These are phyloP conservation scores for Actinopyga echinites DNA, from an alignment of 53 echinoderm and acorn worm species.

Conservation along the genomic window DNA sequence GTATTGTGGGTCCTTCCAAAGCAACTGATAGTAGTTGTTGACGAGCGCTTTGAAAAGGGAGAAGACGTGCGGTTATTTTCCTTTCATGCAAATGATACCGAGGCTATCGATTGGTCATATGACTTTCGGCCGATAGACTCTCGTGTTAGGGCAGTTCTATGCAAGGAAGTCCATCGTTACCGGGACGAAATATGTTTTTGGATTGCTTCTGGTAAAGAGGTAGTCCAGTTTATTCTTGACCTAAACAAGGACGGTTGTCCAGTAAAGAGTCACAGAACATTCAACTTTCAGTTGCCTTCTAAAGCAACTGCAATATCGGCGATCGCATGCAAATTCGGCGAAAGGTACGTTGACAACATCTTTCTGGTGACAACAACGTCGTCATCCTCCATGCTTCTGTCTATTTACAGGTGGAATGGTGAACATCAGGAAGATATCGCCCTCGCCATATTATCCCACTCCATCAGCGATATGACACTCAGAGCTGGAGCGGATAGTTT, in stretches of 20 bases:
- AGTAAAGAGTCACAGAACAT: background rate
- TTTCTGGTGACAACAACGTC: slow-evolving; percentile 8
- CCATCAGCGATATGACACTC: slow-evolving; percentile 11
- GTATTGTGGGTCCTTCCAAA: slow-evolving; percentile 24
- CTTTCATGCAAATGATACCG: background rate
- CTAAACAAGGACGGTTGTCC: background rate
- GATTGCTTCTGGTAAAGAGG: background rate
- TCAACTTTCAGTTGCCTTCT: background rate
- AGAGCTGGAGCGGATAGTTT: background rate
- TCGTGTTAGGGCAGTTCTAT: background rate
- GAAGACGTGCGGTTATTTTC: slow-evolving; percentile 18
- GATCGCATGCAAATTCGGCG: background rate
- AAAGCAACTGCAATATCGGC: background rate
- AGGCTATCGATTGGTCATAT: slow-evolving; percentile 3
- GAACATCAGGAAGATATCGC: slow-evolving; percentile 17
- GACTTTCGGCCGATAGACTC: background rate
- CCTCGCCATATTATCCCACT: background rate
- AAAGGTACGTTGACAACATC: background rate
- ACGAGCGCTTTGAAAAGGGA: background rate
- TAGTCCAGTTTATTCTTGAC: slow-evolving; percentile 14
- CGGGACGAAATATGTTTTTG: slow-evolving; percentile 7
- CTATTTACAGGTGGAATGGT: background rate
- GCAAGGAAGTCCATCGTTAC: background rate
- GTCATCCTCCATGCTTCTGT: background rate
- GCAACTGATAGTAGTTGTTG: slow-evolving; percentile 14